phyloP scores from a whole-genome alignment of 30 jellyfish, hydroid and myxozoan genomes.

The Phacellophora camtschatica region DNA sequence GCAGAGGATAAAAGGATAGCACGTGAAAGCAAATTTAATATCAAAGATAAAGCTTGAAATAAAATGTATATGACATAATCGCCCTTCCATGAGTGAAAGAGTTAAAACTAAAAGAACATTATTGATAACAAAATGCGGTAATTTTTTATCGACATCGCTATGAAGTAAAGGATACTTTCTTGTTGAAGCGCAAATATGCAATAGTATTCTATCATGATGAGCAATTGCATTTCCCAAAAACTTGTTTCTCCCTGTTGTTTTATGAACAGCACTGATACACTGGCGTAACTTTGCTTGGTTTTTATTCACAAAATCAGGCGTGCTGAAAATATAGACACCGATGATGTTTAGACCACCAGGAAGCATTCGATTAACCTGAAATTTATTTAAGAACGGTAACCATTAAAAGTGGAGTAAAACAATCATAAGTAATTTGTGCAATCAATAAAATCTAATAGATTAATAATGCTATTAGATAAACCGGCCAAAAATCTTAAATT shows the following conservation, averaged over 20 bases:
- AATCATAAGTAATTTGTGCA: too few species aligned
- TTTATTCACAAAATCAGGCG: constrained; percentile 64
- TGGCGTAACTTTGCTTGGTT: constrained; percentile 61
- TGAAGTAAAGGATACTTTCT: constrained; percentile 76
- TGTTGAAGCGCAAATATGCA: constrained; percentile 77
- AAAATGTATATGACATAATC: too few species aligned
- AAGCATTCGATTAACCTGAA: constrained; percentile 82
- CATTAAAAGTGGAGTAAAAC: too few species aligned
- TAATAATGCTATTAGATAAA: too few species aligned
- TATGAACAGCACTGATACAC: constrained; percentile 62
- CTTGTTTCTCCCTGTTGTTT: constrained; percentile 59
- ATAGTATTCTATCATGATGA: constrained; percentile 66
- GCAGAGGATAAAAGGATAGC: too few species aligned
- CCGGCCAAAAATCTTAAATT: too few species aligned
- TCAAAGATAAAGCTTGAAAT: too few species aligned
- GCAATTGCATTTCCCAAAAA: constrained; percentile 28
- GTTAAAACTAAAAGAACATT: not conserved
- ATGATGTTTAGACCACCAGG: constrained; percentile 86
- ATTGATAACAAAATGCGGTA: not conserved
- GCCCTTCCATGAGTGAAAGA: not conserved
- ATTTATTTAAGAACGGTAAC: too few species aligned
- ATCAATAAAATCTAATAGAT: too few species aligned
- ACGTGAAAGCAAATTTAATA: too few species aligned
- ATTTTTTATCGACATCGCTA: not conserved
- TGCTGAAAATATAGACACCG: constrained; percentile 74